These are phyloP conservation scores for Suillia variegata DNA, from an alignment of 2,888 invertebrate species.

Conservation along the genomic window DNA sequence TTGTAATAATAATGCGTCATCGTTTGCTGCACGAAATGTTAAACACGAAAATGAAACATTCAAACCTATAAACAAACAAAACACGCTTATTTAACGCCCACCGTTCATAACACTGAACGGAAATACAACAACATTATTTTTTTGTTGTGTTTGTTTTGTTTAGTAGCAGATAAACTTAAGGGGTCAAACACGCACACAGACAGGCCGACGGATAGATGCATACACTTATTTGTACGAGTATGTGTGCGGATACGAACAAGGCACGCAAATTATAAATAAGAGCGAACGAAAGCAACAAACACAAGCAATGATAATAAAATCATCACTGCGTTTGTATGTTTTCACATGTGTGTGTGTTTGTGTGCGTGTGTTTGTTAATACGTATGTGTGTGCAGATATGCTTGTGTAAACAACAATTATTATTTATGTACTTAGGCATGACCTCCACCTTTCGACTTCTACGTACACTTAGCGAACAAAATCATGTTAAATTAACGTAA, in stretches of 20 bases:
- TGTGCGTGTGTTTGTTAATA: not conserved
- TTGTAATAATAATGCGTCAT: not conserved
- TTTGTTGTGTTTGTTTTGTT: too few relatives aligned
- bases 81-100: not conserved
- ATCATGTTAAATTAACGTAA: too few relatives aligned
- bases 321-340: not conserved
- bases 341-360: not conserved
- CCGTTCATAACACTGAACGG: not conserved
- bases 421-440: constrained; percentile 13
- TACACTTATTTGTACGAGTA: too few relatives aligned
- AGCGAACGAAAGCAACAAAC: not conserved
- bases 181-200: constrained; percentile 3
- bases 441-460: constrained; percentile 2
- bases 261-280: not conserved
- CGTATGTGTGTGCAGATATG: not conserved
- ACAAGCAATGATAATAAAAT: constrained; percentile 4
- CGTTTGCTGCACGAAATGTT: not conserved
- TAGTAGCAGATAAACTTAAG: not conserved
- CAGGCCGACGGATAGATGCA: not conserved
- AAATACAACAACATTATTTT: not conserved
- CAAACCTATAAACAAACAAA: too few relatives aligned
- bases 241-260: too few relatives aligned
- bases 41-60: not conserved
- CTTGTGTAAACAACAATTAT: constrained; percentile 11
- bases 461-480: too few relatives aligned